Percentiles rank a stretch among this genome's conserved stretches.
Conservation (phyloP, 92 coral and sea anemone species). For the Meandrina meandrites region DNA sequence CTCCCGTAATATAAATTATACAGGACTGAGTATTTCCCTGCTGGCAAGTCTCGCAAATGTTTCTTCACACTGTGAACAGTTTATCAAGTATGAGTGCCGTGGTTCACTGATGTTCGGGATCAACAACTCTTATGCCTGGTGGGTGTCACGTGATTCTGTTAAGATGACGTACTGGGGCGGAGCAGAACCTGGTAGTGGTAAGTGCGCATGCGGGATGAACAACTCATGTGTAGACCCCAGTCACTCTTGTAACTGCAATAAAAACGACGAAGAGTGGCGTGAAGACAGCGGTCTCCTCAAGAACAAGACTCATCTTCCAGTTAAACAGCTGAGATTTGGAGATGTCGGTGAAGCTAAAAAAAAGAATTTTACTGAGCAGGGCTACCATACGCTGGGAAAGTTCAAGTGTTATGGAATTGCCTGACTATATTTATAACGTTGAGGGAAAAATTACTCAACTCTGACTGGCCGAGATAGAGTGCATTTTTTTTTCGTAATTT, state of each 20-base stretch:
- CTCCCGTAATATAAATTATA: conserved; percentile 25
- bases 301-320: conserved; percentile 16
- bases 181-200: background rate
- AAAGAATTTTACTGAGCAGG: background rate
- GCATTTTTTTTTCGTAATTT: no score
- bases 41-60: conserved; percentile 40
- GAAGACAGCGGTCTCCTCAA: conserved; percentile 10
- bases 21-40: conserved; percentile 42
- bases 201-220: conserved; percentile 10
- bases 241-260: background rate
- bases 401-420: background rate
- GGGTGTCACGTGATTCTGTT: conserved; percentile 9
- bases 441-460: no score
- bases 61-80: conserved; percentile 62
- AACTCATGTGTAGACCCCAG: background rate
- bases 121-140: background rate
- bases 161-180: background rate
- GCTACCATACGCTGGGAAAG: conserved; percentile 9
- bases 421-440: background rate
- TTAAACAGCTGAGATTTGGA: conserved; percentile 24
- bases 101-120: background rate
- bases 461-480: no score
- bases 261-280: background rate
- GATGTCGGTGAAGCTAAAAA: background rate
- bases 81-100: conserved; percentile 56